Evolutionary conservation across 2,888 invertebrate species (phyloP).

Genomic region (Sipunculus nudus): DNA sequence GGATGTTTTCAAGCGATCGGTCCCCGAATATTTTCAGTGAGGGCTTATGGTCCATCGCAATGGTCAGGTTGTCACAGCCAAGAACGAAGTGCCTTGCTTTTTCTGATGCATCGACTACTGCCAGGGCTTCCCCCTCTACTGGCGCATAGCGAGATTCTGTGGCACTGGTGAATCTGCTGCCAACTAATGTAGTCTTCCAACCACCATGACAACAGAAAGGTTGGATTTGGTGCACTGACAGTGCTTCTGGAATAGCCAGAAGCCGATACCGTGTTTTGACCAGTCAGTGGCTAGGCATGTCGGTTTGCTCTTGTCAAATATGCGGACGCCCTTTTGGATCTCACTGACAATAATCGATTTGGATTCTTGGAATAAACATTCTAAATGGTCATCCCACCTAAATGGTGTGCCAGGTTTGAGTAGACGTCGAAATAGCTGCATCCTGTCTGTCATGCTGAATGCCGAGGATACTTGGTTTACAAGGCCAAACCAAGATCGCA

Average conservation of each 20-base stretch:
- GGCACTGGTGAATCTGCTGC: constrained; percentile 37
- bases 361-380: constrained; percentile 21
- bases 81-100: constrained; percentile 19
- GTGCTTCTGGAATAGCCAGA: constrained; percentile 44
- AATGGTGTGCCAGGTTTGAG: constrained; percentile 38
- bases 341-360: constrained; percentile 16
- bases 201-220: constrained; percentile 36
- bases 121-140: constrained; percentile 30
- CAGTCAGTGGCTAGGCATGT: constrained; percentile 48
- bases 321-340: constrained; percentile 36
- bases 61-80: constrained; percentile 21
- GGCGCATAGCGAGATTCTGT: constrained; percentile 33
- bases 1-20: constrained; percentile 23
- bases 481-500: constrained; percentile 45
- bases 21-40: constrained; percentile 25
- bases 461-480: constrained; percentile 43
- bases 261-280: constrained; percentile 43
- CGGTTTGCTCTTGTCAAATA: constrained; percentile 41
- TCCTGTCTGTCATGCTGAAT: constrained; percentile 41
- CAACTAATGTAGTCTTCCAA: constrained; percentile 36
- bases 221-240: constrained; percentile 19
- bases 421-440: constrained; percentile 42
- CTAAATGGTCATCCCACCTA: constrained; percentile 24
- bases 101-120: constrained; percentile 18
- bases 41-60: constrained; percentile 30